phyloP scores from a whole-genome alignment of 2,888 invertebrate genomes.

The Pardosa pseudoannulata region DNA sequence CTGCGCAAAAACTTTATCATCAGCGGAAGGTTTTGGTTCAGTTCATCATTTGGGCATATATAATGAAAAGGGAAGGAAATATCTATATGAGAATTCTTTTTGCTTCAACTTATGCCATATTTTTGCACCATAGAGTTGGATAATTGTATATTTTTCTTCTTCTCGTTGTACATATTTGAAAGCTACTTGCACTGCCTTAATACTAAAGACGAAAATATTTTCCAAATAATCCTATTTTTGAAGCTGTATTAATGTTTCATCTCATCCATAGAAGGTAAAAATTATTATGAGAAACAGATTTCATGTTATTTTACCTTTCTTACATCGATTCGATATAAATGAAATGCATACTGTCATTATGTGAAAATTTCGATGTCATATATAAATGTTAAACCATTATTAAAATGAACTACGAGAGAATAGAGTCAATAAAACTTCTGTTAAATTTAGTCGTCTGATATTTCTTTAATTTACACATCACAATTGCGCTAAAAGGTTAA shows the following conservation, averaged over 20 bases:
- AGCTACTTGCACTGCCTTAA: slow-evolving; percentile 64
- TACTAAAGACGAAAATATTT: slow-evolving; percentile 25
- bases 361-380: background rate
- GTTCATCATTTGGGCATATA: no score
- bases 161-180: slow-evolving; percentile 14
- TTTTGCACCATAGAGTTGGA: background rate
- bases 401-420: background rate
- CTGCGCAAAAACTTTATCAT: no score
- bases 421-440: background rate
- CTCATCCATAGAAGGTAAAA: no score
- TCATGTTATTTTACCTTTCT: no score
- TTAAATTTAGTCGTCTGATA: no score
- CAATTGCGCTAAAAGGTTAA: no score
- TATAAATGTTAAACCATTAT: background rate
- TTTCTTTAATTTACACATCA: no score
- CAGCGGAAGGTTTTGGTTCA: no score
- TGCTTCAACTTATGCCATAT: background rate
- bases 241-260: no score
- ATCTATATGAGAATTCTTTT: background rate
- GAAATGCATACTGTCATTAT: background rate
- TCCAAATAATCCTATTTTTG: slow-evolving; percentile 9
- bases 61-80: no score
- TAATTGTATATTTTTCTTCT: background rate
- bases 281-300: no score
- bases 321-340: no score